These are phyloP conservation scores for Melozone crissalis DNA, from an alignment of 2,113 vertebrate genomes.

Conservation along the genomic window DNA sequence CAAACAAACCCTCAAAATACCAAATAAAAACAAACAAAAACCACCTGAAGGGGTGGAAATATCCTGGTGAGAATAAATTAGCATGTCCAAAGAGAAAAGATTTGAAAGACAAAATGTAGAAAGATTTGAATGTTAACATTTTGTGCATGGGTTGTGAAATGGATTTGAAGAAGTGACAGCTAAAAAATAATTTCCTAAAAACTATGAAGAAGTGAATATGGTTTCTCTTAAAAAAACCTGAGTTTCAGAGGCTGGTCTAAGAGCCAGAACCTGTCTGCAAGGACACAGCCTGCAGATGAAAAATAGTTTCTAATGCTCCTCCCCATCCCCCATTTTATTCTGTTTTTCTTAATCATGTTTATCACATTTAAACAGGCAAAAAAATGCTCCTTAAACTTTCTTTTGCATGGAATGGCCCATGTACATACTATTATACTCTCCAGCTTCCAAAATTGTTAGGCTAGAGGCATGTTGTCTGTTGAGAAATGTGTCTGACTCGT, in stretches of 20 bases:
- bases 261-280: neutral
- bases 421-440: neutral
- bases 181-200: neutral
- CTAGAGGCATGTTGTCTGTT: neutral
- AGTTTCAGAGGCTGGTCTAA: neutral
- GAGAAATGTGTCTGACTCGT: neutral
- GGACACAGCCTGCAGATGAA: neutral
- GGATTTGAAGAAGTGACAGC: neutral
- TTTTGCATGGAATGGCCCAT: neutral
- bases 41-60: neutral
- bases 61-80: neutral
- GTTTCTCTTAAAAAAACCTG: neutral
- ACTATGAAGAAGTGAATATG: neutral
- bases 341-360: neutral
- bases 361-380: neutral
- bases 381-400: neutral
- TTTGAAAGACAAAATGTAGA: neutral
- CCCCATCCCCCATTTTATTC: fast-evolving
- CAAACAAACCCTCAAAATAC: neutral
- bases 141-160: neutral
- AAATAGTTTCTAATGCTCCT: neutral
- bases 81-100: neutral
- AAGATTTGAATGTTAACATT: neutral
- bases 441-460: neutral
- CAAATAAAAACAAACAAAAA: neutral